Evolutionary conservation across 2,113 vertebrate genomes (phyloP), one percentile per base, ranked within the genome.

Genomic region (Hyperopisus bebe): DNA sequence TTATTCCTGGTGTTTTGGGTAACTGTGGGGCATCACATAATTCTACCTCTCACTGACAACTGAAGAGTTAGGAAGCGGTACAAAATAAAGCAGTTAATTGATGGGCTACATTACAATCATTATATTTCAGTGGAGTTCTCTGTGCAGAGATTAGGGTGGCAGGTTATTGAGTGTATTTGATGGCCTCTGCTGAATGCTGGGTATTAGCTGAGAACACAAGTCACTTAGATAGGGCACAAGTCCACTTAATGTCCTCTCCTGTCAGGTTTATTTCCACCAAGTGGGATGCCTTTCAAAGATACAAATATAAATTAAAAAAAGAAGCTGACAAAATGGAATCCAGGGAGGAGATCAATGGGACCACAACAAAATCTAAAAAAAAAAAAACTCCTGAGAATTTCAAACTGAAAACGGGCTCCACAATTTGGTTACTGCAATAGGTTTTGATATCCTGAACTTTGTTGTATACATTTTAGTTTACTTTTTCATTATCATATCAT

Each of bases 141-240:
- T 47, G 44, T 84, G 82, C 42, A 24, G 42, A 44, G 46, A 84
- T 84, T 84, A 84, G 82, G 82, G 21, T 42, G 46, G 39, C 17
- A 39, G 42, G 47, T 91, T 86, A 2, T 35, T 84, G 11, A 66
- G 13, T 89, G 50, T 77, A 66, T 50, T 53, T 85, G 53, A 84
- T 84, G 44, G 82, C 19, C 82, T 47, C 19, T 13, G 82, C 82
- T 84, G 82, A 84, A 84, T 24, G 82, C 82, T 84, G 82, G 21
- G 82, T n/a, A 84, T 84, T 84, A 84, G 44, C 42, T 46, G 82
- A 46, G 82, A 84, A 84, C 82, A 84, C 46, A n/a, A 84, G 82
- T 84, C 82, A 84, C 82, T 84, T 84, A 84, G 46, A 84, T 84
- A n/a, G 46, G 82, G 44, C 82, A 84, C 82, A 44, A 47, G 82